Conservation (phyloP, 2,888 invertebrate species). For the Nemotelus pantherinus region DNA sequence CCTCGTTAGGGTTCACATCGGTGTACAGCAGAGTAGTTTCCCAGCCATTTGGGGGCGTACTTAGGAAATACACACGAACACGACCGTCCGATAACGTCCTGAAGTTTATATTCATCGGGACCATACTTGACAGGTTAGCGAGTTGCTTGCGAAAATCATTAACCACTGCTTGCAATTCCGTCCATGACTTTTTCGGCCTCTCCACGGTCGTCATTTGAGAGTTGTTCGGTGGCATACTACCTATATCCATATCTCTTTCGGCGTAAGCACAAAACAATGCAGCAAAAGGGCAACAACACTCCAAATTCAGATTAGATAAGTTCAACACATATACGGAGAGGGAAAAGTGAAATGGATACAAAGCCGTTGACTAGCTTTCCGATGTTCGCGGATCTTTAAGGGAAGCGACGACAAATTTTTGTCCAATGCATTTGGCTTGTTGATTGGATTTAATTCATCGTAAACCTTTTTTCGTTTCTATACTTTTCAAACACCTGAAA, state of each 20-base stretch:
- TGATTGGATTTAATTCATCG: constrained; percentile 25
- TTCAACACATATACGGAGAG: constrained; percentile 25
- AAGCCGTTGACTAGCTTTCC: constrained; percentile 12
- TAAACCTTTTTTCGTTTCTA: constrained; percentile 13
- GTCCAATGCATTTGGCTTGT: constrained; percentile 32
- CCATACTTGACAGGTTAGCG: constrained; percentile 81
- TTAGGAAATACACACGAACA: constrained; percentile 88
- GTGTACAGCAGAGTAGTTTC: constrained; percentile 89
- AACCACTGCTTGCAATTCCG: constrained; percentile 81
- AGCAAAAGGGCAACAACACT: constrained; percentile 22
- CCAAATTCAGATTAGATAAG: constrained; percentile 6
- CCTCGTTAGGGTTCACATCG: constrained; percentile 76
- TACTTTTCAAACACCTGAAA: constrained; percentile 29
- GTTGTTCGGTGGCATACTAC: constrained; percentile 32
- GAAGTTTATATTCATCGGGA: constrained; percentile 85
- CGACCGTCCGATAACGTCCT: constrained; percentile 80
- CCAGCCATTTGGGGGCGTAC: constrained; percentile 87
- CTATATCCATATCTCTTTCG: constrained; percentile 45
- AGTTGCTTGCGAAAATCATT: constrained; percentile 82
- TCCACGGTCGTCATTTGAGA: constrained; percentile 6
- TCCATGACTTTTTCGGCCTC: constrained; percentile 71
- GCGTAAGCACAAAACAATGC: background rate
- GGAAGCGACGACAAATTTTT: constrained; percentile 1
- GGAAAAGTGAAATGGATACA: constrained; percentile 15
- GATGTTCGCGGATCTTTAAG: constrained; percentile 18